Conservation (phyloP, 2,888 invertebrate species). For the Agonum fuliginosum region DNA sequence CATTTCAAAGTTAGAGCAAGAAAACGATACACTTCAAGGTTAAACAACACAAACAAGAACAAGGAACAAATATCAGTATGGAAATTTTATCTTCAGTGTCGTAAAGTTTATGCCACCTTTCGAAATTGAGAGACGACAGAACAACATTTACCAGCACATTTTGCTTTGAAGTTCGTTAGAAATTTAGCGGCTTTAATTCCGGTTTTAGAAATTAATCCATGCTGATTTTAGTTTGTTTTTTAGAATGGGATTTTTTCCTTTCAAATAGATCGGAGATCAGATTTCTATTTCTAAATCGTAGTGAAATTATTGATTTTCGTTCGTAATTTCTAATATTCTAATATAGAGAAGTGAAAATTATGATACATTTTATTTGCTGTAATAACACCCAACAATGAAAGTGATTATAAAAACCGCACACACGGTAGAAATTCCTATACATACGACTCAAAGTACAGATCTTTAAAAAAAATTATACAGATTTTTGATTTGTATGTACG, state of each 20-base stretch:
- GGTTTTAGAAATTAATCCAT: conserved; percentile 17
- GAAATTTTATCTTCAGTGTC: conserved; percentile 10
- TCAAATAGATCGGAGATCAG: not conserved
- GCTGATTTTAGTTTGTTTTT: conserved; percentile 10
- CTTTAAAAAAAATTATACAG: too few relatives aligned
- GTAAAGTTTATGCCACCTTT: not conserved
- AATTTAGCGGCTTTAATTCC: too few relatives aligned
- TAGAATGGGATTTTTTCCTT: conserved; percentile 11
- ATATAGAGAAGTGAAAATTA: conserved; percentile 16
- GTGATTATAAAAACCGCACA: too few relatives aligned
- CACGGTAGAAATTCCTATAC: too few relatives aligned
- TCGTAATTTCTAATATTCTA: conserved; percentile 30
- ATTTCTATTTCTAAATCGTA: conserved; percentile 24
- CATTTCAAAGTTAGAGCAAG: not conserved
- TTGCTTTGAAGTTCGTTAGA: too few relatives aligned
- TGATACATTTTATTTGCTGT: too few relatives aligned
- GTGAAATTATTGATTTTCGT: conserved; percentile 20
- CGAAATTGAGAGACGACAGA: too few relatives aligned
- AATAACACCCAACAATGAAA: too few relatives aligned
- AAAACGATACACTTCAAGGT: conserved; percentile 8
- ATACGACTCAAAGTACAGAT: too few relatives aligned
- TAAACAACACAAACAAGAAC: not conserved
- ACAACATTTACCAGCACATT: too few relatives aligned
- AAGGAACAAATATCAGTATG: not conserved
- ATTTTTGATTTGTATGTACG: too few relatives aligned